Conservation (phyloP, 2,797 vertebrate species). For the Platyrinchus mystaceus region DNA sequence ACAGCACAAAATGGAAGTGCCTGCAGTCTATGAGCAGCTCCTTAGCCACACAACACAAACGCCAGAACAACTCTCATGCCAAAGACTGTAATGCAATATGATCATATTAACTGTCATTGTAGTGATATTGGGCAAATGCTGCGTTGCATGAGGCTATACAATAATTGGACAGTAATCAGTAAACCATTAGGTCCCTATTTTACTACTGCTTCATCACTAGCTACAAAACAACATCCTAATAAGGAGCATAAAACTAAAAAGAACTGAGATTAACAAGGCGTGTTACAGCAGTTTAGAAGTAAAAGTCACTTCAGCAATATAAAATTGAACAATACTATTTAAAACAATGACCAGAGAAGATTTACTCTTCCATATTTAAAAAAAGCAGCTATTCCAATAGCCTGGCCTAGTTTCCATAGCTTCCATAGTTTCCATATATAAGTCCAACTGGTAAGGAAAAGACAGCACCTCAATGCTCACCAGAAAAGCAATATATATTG, state of each 20-base stretch:
- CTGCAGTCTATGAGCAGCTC: neutral
- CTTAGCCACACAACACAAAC: neutral
- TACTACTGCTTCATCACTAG: slow-evolving; percentile 4
- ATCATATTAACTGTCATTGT: neutral
- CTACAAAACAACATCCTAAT: slow-evolving; percentile 19
- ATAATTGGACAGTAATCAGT: slow-evolving; percentile 29
- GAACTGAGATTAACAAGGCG: neutral
- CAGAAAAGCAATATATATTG: neutral
- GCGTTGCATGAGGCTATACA: neutral
- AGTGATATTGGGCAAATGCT: neutral
- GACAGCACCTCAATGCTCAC: accelerated
- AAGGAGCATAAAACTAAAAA: slow-evolving; percentile 20
- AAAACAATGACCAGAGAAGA: neutral
- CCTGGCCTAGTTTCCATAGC: neutral
- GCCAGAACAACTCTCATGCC: neutral
- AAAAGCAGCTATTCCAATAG: neutral
- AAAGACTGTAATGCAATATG: neutral
- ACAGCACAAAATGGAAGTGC: slow-evolving; percentile 18
- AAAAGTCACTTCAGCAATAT: slow-evolving; percentile 33
- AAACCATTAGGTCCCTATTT: slow-evolving; percentile 25
- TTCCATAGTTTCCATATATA: neutral
- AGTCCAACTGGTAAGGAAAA: neutral
- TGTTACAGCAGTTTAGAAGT: slow-evolving; percentile 2
- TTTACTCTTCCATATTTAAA: neutral
- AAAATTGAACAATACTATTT: neutral